Percentiles rank a stretch among this genome's conserved stretches.
These are phyloP conservation scores for Capreolus pygargus DNA, from an alignment of 2,113 vertebrate genomes.

Conservation along the genomic window DNA sequence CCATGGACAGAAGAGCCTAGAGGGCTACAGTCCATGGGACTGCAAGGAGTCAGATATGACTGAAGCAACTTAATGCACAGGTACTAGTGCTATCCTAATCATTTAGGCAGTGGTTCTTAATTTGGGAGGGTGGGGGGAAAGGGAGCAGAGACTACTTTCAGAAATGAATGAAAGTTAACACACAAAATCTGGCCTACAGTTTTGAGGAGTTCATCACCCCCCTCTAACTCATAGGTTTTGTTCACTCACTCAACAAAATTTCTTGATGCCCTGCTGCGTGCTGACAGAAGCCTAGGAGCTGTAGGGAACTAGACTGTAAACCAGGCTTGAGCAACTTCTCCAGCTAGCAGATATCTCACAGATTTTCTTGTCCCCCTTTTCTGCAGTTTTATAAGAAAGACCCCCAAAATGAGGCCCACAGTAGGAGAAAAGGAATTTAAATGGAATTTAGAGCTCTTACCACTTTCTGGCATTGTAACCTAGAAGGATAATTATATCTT, in stretches of 20 bases:
- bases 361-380: not conserved
- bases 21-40: not conserved
- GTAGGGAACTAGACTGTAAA: not conserved
- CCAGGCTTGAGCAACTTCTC: not conserved
- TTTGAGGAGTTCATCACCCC: not conserved
- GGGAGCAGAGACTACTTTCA: not conserved
- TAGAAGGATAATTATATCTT: not conserved
- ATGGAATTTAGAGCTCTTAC: not conserved
- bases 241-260: not conserved
- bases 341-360: not conserved
- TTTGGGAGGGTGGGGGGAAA: fast-evolving
- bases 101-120: not conserved
- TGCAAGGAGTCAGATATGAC: not conserved
- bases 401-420: not conserved
- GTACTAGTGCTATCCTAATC: not conserved
- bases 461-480: not conserved
- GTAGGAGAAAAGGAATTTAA: not conserved
- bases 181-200: not conserved
- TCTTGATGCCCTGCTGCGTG: not conserved
- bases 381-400: not conserved
- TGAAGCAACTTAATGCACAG: not conserved
- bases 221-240: not conserved
- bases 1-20: not conserved
- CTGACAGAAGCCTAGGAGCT: not conserved
- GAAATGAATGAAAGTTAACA: not conserved